Percentiles rank a stretch among this genome's conserved stretches.
Conservation (phyloP, 2,113 vertebrate species). For the Motacilla tschutschensis region DNA sequence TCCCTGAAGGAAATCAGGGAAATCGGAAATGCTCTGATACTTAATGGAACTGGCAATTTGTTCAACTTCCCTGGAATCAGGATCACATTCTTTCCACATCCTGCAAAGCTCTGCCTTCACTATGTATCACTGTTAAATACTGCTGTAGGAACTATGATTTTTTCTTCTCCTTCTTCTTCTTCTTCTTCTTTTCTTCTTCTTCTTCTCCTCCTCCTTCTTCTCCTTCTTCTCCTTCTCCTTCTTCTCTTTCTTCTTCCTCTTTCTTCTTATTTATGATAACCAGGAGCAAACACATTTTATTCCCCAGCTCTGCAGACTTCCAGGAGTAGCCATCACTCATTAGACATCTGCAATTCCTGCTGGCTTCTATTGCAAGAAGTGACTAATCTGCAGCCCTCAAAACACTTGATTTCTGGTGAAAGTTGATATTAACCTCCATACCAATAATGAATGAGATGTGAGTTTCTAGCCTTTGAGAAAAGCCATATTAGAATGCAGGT, state of each 20-base stretch:
- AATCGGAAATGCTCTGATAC: background rate
- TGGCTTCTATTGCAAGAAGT: background rate
- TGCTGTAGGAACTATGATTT: background rate
- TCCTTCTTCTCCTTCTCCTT: background rate
- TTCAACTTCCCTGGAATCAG: background rate
- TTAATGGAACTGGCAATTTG: background rate
- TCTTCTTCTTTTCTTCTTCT: background rate
- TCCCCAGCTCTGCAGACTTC: background rate
- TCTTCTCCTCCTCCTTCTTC: too few species aligned
- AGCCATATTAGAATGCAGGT: background rate
- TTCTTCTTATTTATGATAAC: background rate
- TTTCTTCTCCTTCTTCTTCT: background rate
- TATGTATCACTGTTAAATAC: background rate
- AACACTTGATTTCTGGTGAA: background rate
- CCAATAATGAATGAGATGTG: background rate
- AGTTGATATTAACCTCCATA: background rate
- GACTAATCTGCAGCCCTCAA: background rate
- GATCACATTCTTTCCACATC: background rate
- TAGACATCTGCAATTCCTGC: background rate
- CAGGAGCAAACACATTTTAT: background rate
- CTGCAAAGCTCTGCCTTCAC: background rate
- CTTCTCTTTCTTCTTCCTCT: background rate
- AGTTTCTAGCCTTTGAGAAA: background rate
- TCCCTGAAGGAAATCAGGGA: background rate
- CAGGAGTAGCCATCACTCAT: background rate